Conservation (phyloP, 2,113 vertebrate genomes). For the Trachemys scripta region DNA sequence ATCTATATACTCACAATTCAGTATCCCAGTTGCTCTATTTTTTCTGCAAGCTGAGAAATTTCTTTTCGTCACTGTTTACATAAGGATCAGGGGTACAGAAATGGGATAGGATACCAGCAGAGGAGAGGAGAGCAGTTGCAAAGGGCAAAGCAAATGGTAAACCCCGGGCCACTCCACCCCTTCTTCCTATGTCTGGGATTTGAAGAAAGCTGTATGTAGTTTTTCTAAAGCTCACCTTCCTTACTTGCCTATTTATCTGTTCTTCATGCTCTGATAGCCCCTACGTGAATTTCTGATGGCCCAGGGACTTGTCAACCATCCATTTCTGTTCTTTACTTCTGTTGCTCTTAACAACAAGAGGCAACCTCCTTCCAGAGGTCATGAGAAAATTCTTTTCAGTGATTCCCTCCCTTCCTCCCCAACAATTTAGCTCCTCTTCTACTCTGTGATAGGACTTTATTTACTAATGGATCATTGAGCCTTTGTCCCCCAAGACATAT, state of each 20-base stretch:
- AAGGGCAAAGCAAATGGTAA: not conserved
- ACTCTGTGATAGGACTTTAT: not conserved
- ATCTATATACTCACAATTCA: not conserved
- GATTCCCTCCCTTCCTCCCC: not conserved
- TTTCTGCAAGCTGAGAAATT: fast-evolving
- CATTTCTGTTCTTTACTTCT: not conserved
- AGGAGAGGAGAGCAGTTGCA: not conserved
- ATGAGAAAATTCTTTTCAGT: not conserved
- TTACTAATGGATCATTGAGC: not conserved
- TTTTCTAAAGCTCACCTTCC: not conserved
- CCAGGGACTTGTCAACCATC: not conserved
- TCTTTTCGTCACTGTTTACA: not conserved
- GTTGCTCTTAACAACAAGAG: not conserved
- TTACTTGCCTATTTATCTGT: not conserved
- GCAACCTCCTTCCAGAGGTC: not conserved
- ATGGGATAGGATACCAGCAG: not conserved
- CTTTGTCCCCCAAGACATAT: not conserved
- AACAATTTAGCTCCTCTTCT: not conserved
- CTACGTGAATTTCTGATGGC: not conserved
- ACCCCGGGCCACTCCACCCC: not conserved
- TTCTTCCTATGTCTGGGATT: not conserved
- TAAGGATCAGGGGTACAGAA: not conserved
- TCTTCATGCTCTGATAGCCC: not conserved
- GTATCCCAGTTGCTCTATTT: not conserved
- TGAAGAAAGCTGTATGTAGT: not conserved